Percentiles rank a stretch among this genome's conserved stretches.
Conservation (phyloP, 2,888 invertebrate genomes). For the Chloroclysta siterata region DNA sequence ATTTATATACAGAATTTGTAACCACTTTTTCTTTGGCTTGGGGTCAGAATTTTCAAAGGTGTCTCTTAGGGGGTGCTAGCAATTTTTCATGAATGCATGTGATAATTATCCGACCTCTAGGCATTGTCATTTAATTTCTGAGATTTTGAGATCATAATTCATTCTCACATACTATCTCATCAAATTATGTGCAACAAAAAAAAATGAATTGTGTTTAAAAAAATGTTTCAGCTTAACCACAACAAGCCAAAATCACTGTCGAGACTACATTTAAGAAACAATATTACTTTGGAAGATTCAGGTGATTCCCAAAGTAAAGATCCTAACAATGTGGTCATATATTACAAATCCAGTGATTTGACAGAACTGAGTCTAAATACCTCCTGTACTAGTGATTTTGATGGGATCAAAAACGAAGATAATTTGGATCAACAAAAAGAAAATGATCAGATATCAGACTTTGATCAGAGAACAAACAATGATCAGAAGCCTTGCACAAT, state of each 20-base stretch:
- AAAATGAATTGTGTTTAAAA: background rate
- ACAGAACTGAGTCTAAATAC: background rate
- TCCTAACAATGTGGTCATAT: background rate
- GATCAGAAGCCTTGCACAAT: constrained; percentile 3
- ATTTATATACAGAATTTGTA: too few relatives aligned
- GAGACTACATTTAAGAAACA: constrained; percentile 6
- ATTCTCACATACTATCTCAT: background rate
- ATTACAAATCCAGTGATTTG: background rate
- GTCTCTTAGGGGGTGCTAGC: too few relatives aligned
- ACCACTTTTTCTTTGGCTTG: too few relatives aligned
- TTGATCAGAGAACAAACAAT: constrained; percentile 7
- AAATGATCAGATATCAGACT: background rate
- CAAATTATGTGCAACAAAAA: too few relatives aligned
- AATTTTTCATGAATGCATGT: too few relatives aligned
- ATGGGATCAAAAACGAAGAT: constrained; percentile 10
- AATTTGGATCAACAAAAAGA: constrained; percentile 4
- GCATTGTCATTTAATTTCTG: too few relatives aligned
- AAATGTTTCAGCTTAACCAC: constrained; percentile 4
- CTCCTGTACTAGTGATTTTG: background rate
- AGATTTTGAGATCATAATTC: too few relatives aligned
- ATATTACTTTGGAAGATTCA: background rate
- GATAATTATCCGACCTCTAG: too few relatives aligned
- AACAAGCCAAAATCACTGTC: constrained; percentile 20
- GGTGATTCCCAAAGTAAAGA: background rate
- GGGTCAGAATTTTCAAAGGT: too few relatives aligned